Evolutionary conservation across 2,797 vertebrate species (phyloP).

Genomic region (Odontamblyopus lacepedii): DNA sequence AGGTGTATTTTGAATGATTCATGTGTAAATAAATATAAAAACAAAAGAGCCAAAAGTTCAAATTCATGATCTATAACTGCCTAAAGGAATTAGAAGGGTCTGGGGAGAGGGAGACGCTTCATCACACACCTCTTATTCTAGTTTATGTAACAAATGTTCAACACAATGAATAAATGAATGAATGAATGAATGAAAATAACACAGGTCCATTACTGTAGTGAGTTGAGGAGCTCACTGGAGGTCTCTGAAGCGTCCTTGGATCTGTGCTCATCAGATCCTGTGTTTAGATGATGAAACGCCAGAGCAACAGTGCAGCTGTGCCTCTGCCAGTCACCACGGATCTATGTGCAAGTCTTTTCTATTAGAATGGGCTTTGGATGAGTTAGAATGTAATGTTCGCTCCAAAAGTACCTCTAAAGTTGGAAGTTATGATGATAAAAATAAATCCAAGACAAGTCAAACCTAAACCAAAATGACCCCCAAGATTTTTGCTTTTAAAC

Average conservation of each 20-base stretch:
- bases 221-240: background rate
- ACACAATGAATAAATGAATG: background rate
- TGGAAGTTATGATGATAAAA: no score
- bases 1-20: no score
- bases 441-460: no score
- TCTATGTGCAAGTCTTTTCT: background rate
- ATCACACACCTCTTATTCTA: background rate
- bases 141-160: background rate
- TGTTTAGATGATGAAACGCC: constrained; percentile 1
- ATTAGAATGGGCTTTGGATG: background rate
- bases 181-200: background rate
- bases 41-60: no score
- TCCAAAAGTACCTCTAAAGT: no score
- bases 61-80: no score
- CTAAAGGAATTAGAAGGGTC: no score
- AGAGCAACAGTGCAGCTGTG: background rate
- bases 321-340: background rate
- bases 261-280: background rate
- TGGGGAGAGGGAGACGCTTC: background rate
- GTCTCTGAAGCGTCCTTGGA: background rate
- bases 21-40: no score
- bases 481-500: no score
- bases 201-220: background rate
- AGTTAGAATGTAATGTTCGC: background rate
- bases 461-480: no score